A percentile compares a stretch with the other conserved stretches of the same genome.
Conservation (phyloP, 1,140 invertebrate species). For the Microplitis demolitor region DNA sequence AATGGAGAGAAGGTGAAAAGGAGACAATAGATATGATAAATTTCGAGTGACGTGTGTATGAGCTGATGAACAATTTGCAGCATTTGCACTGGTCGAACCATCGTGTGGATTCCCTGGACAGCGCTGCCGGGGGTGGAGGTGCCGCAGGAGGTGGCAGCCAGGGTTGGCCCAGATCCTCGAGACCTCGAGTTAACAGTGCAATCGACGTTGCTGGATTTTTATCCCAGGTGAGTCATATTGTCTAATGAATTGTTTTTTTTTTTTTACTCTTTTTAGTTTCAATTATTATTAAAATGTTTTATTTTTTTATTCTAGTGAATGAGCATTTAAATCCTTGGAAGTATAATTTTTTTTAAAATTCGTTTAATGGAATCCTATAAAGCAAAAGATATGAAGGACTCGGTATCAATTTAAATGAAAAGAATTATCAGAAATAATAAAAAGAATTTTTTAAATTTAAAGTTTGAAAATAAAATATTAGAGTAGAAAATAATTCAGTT, state of each 20-base stretch:
- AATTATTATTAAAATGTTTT: not conserved
- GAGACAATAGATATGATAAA: not conserved
- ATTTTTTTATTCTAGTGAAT: too few species aligned
- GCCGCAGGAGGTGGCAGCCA: conserved; percentile 27
- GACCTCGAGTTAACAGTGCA: conserved; percentile 77
- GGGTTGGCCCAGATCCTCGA: conserved; percentile 63
- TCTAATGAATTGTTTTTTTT: conserved; percentile 1
- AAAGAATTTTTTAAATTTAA: too few species aligned
- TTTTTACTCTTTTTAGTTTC: not conserved
- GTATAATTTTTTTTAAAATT: too few species aligned
- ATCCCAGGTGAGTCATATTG: conserved; percentile 67
- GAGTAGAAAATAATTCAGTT: too few species aligned
- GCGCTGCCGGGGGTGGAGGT: conserved; percentile 63
- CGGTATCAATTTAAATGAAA: too few species aligned
- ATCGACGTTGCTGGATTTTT: conserved; percentile 75
- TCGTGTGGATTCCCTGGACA: conserved; percentile 66
- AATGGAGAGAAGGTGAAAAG: not conserved
- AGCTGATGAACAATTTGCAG: conserved; percentile 58
- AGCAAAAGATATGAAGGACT: too few species aligned
- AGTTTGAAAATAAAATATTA: too few species aligned
- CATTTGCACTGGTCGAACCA: conserved; percentile 73
- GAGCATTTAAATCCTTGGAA: not conserved
- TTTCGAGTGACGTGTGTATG: not conserved
- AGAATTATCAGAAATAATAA: too few species aligned
- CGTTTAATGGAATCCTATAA: too few species aligned